phyloP scores from a whole-genome alignment of 2,797 vertebrate genomes.

The Sphenodon punctatus region DNA sequence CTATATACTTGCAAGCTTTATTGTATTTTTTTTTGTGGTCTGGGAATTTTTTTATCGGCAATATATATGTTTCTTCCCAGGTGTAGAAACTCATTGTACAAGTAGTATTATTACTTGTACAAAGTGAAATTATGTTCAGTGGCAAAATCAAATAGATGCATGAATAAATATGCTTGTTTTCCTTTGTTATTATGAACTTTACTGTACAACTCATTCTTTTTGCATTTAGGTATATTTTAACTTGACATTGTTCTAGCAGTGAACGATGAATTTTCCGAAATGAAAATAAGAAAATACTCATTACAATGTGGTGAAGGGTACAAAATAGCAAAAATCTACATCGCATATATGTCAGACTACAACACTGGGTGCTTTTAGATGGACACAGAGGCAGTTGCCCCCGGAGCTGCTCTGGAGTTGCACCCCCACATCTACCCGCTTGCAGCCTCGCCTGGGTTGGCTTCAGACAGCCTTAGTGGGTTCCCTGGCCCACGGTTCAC shows the following conservation, averaged over 20 bases:
- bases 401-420: too few species aligned
- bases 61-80: neutral
- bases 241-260: neutral
- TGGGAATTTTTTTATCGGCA: constrained; percentile 13
- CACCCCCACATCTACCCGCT: too few species aligned
- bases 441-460: too few species aligned
- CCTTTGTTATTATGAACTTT: neutral
- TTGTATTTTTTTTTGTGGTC: constrained; percentile 3
- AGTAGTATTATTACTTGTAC: constrained; percentile 3
- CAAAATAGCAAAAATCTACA: neutral
- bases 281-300: neutral
- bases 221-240: neutral
- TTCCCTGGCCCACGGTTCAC: too few species aligned
- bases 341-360: neutral
- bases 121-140: neutral
- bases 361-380: too few species aligned
- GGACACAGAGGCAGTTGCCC: too few species aligned
- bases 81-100: neutral
- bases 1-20: constrained; percentile 15
- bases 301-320: neutral
- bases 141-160: constrained; percentile 16
- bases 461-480: too few species aligned
- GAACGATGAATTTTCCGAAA: neutral
- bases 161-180: constrained; percentile 3
- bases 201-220: neutral